Conservation (phyloP, 2,888 invertebrate genomes). For the Myathropa florea region DNA sequence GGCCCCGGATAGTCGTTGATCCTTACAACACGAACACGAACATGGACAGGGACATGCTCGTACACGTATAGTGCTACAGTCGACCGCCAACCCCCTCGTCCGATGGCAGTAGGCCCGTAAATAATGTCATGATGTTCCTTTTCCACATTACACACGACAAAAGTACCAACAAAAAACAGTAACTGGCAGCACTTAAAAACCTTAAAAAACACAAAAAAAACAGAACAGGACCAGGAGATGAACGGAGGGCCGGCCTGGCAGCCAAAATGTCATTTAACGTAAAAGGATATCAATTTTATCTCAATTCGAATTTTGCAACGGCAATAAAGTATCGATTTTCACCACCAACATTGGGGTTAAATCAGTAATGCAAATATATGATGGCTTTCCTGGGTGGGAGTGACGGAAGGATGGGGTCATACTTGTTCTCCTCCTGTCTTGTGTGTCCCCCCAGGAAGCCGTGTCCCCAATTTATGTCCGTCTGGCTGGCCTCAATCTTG, state of each 20-base stretch:
- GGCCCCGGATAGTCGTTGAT: conserved; percentile 3
- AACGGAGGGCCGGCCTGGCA: conserved; percentile 17
- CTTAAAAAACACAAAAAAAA: background rate
- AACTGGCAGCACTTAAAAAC: conserved; percentile 37
- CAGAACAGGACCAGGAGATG: background rate
- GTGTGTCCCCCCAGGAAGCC: background rate
- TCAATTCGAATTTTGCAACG: conserved; percentile 69
- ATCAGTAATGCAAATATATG: conserved; percentile 71
- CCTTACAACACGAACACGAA: conserved; percentile 6
- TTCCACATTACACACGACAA: conserved; percentile 26
- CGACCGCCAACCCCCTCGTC: background rate
- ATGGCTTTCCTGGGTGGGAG: conserved; percentile 29
- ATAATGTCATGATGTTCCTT: conserved; percentile 55
- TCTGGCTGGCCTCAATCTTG: conserved; percentile 63
- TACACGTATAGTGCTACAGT: conserved; percentile 3
- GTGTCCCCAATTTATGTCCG: conserved; percentile 60
- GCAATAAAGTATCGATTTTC: conserved; percentile 71
- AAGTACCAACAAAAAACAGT: background rate
- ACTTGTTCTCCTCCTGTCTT: background rate
- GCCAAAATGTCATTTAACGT: conserved; percentile 70
- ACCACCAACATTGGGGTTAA: conserved; percentile 68
- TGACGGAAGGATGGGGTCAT: background rate
- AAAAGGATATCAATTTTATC: conserved; percentile 71
- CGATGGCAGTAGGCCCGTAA: conserved; percentile 43
- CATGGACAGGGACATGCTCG: conserved; percentile 20